phyloP scores from a whole-genome alignment of 2,113 vertebrate genomes.

The Eubucco bourcierii region DNA sequence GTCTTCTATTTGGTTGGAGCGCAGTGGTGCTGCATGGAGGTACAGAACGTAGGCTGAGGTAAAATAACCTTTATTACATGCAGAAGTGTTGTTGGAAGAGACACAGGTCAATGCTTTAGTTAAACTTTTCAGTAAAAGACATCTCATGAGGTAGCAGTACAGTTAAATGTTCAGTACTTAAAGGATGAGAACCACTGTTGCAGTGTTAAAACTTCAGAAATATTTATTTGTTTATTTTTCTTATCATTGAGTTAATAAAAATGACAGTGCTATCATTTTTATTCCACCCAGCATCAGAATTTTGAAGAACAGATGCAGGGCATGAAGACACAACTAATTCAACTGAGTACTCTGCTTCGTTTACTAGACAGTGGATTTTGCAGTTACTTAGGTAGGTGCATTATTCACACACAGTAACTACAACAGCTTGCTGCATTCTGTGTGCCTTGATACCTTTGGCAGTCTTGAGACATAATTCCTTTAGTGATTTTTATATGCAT shows the following conservation, averaged over 20 bases:
- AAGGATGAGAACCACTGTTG: not conserved
- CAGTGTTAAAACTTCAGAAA: not conserved
- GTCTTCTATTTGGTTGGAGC: not conserved
- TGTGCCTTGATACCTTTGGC: not conserved
- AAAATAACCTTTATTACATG: not conserved
- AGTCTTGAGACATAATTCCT: not conserved
- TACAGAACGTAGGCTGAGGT: not conserved
- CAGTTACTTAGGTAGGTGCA: conserved; percentile 91
- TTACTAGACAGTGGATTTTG: conserved; percentile 94
- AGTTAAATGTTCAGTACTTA: not conserved
- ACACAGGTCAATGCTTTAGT: not conserved
- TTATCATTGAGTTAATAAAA: not conserved
- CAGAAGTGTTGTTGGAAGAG: not conserved
- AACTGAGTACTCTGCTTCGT: conserved; percentile 91
- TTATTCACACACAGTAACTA: not conserved
- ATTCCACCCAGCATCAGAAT: conserved; percentile 89
- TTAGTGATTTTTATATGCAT: not conserved
- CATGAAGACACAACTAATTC: conserved; percentile 96
- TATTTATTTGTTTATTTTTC: not conserved
- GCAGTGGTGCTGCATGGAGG: not conserved
- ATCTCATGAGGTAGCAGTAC: not conserved
- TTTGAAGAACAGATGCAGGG: conserved; percentile 99
- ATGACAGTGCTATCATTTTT: conserved; percentile 39
- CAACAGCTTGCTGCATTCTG: not conserved
- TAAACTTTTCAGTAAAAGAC: not conserved